These are phyloP conservation scores for Epicampocera succincta DNA, from an alignment of 2,888 invertebrate species.

Conservation along the genomic window DNA sequence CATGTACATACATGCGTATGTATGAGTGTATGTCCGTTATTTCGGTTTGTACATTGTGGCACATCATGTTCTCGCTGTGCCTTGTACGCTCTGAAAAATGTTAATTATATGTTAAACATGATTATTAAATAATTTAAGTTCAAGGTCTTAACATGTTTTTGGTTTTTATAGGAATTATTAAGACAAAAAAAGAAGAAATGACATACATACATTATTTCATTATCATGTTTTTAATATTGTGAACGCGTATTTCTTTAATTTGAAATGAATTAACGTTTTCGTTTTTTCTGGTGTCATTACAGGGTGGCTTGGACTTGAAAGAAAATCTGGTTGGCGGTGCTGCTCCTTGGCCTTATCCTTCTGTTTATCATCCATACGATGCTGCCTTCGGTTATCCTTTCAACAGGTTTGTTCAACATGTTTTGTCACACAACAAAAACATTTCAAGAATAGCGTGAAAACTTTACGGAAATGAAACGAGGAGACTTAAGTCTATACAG, in stretches of 20 bases:
- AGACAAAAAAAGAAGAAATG: background rate
- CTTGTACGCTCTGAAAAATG: constrained; percentile 26
- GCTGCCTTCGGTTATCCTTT: constrained; percentile 96
- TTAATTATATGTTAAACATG: constrained; percentile 79
- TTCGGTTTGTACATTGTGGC: background rate
- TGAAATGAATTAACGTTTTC: constrained; percentile 23
- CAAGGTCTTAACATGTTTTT: constrained; percentile 74
- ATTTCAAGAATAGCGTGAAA: too few species aligned
- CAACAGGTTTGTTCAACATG: constrained; percentile 95
- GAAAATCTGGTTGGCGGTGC: constrained; percentile 92
- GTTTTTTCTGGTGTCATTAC: constrained; percentile 75
- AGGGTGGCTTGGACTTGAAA: constrained; percentile 94
- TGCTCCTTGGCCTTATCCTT: constrained; percentile 94
- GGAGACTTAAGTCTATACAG: too few species aligned
- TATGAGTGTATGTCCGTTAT: constrained; percentile 3
- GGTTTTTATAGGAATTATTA: background rate
- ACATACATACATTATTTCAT: constrained; percentile 23
- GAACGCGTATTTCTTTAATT: background rate
- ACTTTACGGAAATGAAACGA: too few species aligned
- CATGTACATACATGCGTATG: background rate
- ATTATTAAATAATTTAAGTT: constrained; percentile 77
- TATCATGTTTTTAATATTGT: background rate
- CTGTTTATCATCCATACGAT: constrained; percentile 96
- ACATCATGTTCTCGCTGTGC: constrained; percentile 27
- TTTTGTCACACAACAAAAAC: too few species aligned